Evolutionary conservation across 2,888 invertebrate species (phyloP), one percentile per base, ranked within the genome.

Genomic region (Endomychus coccineus): DNA sequence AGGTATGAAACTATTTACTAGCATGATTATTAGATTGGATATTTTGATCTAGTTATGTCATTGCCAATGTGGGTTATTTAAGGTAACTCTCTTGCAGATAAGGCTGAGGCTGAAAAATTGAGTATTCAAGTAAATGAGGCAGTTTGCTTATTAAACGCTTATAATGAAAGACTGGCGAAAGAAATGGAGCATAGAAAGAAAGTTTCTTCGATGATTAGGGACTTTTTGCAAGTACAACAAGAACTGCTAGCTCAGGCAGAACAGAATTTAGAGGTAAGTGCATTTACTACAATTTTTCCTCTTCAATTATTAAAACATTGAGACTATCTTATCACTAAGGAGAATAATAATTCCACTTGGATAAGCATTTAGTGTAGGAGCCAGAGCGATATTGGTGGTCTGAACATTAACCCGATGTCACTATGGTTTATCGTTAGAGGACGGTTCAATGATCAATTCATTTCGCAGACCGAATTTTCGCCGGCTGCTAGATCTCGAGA

Each of bases 131-230:
- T 95, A 5, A 87, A 88, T 53, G 89, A 90, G 38, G 95, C 96
- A 0, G 84, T 88, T 34, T 74, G 80, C 34, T 66, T 96, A 36
- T 69, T 96, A 27, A 83, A 85, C 11, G 88, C 91, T 39, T 96
- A 97, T 62, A 96, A 96, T 61, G 72, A 78, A 42, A 74, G 95
- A 50, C 71, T 96, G 9, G 75, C 83, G 6, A 78, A 80, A 13
- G 96, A 96, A 68, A 74, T 96, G 74, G 92, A 92, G 53, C 88
- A 90, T 56, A 73, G 95, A 40, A 80, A 87, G 57, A 82, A 80
- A 56, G 77, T 94, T 17, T 80, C 90, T 0, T 75, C 78, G 41
- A 90, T 94, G 87, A 67, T 96, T 50, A 71, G 83, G 37, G 90
- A 91, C 66, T 95, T 88, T 58, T 82, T 90, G 33, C 77, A 83